Percentiles rank a stretch among this genome's conserved stretches.
Conservation (phyloP, 1,140 invertebrate genomes). For the Eumeta japonica region DNA sequence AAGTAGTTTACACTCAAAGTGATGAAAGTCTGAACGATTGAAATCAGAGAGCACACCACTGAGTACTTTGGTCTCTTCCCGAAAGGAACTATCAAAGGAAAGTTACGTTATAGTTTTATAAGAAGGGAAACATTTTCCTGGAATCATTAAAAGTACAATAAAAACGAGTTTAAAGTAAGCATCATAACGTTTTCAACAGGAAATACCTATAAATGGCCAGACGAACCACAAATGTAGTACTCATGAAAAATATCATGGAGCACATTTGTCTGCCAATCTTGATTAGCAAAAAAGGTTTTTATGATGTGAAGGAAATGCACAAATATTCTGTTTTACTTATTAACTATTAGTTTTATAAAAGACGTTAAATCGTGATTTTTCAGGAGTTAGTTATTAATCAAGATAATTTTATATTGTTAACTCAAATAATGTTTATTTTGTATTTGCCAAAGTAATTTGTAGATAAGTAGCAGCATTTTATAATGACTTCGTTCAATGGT, state of each 20-base stretch:
- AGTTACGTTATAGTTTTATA: conserved; percentile 9
- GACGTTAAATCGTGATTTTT: no score
- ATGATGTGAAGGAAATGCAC: conserved; percentile 8
- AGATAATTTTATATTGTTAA: no score
- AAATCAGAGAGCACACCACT: conserved; percentile 1
- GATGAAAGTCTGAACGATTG: neutral
- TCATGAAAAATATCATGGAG: neutral
- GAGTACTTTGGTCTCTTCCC: neutral
- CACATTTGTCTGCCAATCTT: neutral
- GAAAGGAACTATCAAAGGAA: conserved; percentile 1
- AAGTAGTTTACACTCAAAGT: conserved; percentile 1
- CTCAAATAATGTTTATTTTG: no score
- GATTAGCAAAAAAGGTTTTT: conserved; percentile 7
- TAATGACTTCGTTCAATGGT: conserved; percentile 1
- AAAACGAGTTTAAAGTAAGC: conserved; percentile 8
- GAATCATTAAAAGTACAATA: conserved; percentile 7
- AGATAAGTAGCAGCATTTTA: no score
- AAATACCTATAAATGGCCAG: conserved; percentile 9
- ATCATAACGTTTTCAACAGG: conserved; percentile 9
- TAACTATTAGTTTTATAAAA: neutral
- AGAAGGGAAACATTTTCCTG: conserved; percentile 10
- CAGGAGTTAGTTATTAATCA: neutral
- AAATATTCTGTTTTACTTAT: conserved; percentile 8
- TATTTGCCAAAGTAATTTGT: no score
- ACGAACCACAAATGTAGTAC: conserved; percentile 9